These are phyloP conservation scores for Saccostrea glomerata DNA, from an alignment of 1,140 invertebrate genomes.

Conservation along the genomic window DNA sequence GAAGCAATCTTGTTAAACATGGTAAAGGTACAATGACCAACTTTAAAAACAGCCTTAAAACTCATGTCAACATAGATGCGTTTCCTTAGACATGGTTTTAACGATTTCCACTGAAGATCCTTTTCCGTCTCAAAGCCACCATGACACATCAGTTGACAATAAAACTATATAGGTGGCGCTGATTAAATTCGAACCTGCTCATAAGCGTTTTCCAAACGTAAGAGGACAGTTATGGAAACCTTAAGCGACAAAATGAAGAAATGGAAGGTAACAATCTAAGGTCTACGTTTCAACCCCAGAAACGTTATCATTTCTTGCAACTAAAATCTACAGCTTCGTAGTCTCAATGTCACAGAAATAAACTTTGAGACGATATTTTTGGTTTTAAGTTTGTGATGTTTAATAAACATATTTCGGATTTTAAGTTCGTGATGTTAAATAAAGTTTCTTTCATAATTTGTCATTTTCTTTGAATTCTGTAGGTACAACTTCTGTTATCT, in stretches of 20 bases:
- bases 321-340: not conserved
- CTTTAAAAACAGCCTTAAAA: conserved; percentile 20
- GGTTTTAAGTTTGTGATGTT: not conserved
- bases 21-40: not conserved
- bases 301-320: not conserved
- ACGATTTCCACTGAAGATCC: not conserved
- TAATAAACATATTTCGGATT: not conserved
- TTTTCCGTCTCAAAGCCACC: conserved; percentile 13
- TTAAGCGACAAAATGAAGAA: not conserved
- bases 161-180: conserved; percentile 35
- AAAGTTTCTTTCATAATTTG: not conserved
- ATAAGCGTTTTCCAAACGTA: not conserved
- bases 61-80: conserved; percentile 8
- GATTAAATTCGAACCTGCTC: not conserved
- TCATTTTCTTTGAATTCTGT: not conserved
- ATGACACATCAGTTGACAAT: conserved; percentile 24
- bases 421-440: not conserved
- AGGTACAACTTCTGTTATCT: conserved; percentile 3
- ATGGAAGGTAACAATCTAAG: not conserved
- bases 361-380: not conserved
- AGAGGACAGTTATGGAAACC: not conserved
- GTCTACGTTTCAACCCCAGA: not conserved
- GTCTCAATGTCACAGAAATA: not conserved
- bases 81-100: conserved; percentile 36
- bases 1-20: conserved; percentile 19